Base-by-base conservation (phyloP, 2,888 invertebrate species). In the Boloria euphrosyne region DNA sequence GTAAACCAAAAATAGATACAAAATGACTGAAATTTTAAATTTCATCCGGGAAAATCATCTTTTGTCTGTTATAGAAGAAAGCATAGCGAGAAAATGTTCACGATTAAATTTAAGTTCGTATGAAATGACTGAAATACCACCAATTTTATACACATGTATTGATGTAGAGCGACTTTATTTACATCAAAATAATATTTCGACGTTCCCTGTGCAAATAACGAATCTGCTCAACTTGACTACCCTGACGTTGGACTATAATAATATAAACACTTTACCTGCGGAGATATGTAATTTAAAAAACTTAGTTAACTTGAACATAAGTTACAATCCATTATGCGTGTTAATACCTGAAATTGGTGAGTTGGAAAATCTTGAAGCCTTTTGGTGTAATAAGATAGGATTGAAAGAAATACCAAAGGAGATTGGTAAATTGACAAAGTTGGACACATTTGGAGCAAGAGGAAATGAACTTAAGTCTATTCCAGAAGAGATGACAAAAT, bases 21-120 rank as follows among this genome's bases (percentile, higher is more conserved):
- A 86, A 88, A 94, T 94, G 94, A 94, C 94, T 90, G 93, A 92
- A 77, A 91, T 95, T 77, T 93, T 94, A 83, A 93, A 95, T 85
- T 95, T 94, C 84, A 93, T 95, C 77, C 94, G 94, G 84, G 93
- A 94, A 84, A 94, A 95, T 80, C 94, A 95, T 78, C 94, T 95
- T 78, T 81, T 95, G 76, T 94, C 95, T 47, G 91, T 94, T 74
- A 94, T 95, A 75, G 95, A 95, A 86, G 93, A 94, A 78, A 94
- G 94, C 13, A 89, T 93, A 66, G 85, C 85, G 44, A 93, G 93
- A 76, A 94, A 93, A 81, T 92, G 94, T 51, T 93, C 93, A 65
- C 90, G 93, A 68, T 85, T 95, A 71, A 93, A 93, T 84, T 84
- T 95, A 66, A 94, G 95, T 72, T 93, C 94, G 70, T 95, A 93